These are phyloP conservation scores for Mechanitis mazaeus DNA, from an alignment of 2,888 invertebrate species.

Conservation along the genomic window DNA sequence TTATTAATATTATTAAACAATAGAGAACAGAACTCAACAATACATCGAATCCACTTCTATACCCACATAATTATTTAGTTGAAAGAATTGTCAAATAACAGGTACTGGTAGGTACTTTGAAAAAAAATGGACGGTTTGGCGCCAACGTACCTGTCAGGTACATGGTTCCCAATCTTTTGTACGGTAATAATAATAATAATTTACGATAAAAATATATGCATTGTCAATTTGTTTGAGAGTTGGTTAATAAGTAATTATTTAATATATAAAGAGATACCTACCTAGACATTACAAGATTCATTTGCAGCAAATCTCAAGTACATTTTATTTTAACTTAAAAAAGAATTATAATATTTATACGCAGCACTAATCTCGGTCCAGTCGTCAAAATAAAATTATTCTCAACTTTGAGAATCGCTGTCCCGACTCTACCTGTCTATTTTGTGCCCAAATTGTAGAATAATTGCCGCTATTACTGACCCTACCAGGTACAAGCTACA, in stretches of 20 bases:
- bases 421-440: slow-evolving; percentile 52
- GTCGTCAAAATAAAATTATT: background rate
- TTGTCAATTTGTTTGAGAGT: too few relatives aligned
- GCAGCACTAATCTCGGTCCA: too few relatives aligned
- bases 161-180: slow-evolving; percentile 42
- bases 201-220: too few relatives aligned
- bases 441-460: slow-evolving; percentile 58
- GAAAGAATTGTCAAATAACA: slow-evolving; percentile 43
- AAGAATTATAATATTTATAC: too few relatives aligned
- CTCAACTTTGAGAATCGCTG: slow-evolving; percentile 45
- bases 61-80: slow-evolving; percentile 35
- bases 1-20: background rate
- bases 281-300: too few relatives aligned
- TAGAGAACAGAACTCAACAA: slow-evolving; percentile 8
- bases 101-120: slow-evolving; percentile 39
- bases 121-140: slow-evolving; percentile 55
- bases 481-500: slow-evolving; percentile 34
- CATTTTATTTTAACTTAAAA: too few relatives aligned
- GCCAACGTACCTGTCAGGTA: slow-evolving; percentile 50
- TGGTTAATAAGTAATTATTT: too few relatives aligned
- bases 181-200: too few relatives aligned
- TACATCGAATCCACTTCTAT: slow-evolving; percentile 20
- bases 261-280: too few relatives aligned
- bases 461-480: slow-evolving; percentile 66
- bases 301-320: too few relatives aligned